Percentiles rank a stretch among this genome's conserved stretches.
Conservation (phyloP, 2,113 vertebrate genomes). For the Pelodiscus sinensis region DNA sequence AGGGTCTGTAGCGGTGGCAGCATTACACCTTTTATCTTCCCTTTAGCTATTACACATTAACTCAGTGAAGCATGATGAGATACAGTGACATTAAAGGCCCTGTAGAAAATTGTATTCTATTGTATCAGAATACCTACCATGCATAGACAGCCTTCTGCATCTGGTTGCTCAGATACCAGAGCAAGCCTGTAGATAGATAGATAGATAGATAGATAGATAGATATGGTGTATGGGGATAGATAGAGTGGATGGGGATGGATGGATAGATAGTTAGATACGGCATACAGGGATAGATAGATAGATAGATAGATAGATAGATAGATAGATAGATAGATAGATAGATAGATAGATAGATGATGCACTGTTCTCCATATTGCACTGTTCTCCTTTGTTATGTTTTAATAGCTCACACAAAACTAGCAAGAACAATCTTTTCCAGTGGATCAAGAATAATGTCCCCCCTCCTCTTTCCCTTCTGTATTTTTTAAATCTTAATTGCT, state of each 20-base stretch:
- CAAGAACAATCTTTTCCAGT: constrained; percentile 38
- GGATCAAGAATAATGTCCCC: constrained; percentile 12
- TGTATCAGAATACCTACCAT: neutral
- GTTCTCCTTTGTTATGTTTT: neutral
- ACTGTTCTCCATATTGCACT: neutral
- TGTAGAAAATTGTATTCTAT: rapidly evolving
- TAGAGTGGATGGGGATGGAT: no score
- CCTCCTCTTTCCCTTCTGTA: constrained; percentile 45
- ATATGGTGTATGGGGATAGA: no score
- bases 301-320: neutral
- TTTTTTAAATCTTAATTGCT: constrained; percentile 17
- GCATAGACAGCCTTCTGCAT: neutral
- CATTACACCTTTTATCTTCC: neutral
- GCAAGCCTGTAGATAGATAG: neutral
- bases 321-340: rapidly evolving
- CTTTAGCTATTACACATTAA: rapidly evolving
- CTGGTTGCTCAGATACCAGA: neutral
- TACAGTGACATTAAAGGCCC: rapidly evolving
- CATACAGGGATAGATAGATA: no score
- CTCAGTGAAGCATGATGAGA: neutral
- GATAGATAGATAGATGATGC: rapidly evolving
- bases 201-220: rapidly evolving
- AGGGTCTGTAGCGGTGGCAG: neutral
- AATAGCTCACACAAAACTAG: constrained; percentile 4
- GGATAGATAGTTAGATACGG: no score